phyloP scores from a whole-genome alignment of 2,888 invertebrate species.

The Lordiphosa andalusiaca region DNA sequence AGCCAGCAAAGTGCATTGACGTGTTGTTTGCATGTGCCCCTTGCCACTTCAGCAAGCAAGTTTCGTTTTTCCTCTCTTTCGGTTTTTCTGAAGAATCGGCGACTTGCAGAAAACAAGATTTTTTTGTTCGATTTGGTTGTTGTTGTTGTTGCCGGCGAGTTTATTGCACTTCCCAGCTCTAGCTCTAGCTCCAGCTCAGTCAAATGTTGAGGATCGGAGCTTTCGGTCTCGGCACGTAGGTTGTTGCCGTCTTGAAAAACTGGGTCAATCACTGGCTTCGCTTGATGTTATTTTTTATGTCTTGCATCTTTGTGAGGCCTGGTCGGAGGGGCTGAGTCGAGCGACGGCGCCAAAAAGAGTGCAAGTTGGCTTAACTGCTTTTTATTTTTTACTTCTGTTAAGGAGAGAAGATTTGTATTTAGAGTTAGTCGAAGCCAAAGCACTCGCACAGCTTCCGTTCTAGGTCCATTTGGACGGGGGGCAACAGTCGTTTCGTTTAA shows the following conservation, averaged over 20 bases:
- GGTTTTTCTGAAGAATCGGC: conserved; percentile 65
- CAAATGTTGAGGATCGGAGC: conserved; percentile 25
- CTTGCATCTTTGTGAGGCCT: conserved; percentile 52
- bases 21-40: conserved; percentile 63
- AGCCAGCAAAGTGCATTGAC: conserved; percentile 62
- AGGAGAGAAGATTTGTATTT: background rate
- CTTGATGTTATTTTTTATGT: conserved; percentile 41
- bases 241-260: conserved; percentile 77
- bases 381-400: conserved; percentile 52
- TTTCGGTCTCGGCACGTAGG: conserved; percentile 55
- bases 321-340: conserved; percentile 58
- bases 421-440: conserved; percentile 19
- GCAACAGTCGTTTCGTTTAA: conserved; percentile 42
- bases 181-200: conserved; percentile 15
- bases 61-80: conserved; percentile 51
- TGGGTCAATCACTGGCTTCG: conserved; percentile 78
- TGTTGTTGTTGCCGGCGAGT: conserved; percentile 45
- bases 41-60: conserved; percentile 42
- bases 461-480: conserved; percentile 10
- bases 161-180: conserved; percentile 57
- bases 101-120: conserved; percentile 69
- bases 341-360: conserved; percentile 55
- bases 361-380: conserved; percentile 61
- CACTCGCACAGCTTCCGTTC: conserved; percentile 45
- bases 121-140: conserved; percentile 50